Percentiles rank a stretch among this genome's conserved stretches.
These are phyloP conservation scores for Spinus olivaceus DNA, from an alignment of 2,797 vertebrate species.

Conservation along the genomic window DNA sequence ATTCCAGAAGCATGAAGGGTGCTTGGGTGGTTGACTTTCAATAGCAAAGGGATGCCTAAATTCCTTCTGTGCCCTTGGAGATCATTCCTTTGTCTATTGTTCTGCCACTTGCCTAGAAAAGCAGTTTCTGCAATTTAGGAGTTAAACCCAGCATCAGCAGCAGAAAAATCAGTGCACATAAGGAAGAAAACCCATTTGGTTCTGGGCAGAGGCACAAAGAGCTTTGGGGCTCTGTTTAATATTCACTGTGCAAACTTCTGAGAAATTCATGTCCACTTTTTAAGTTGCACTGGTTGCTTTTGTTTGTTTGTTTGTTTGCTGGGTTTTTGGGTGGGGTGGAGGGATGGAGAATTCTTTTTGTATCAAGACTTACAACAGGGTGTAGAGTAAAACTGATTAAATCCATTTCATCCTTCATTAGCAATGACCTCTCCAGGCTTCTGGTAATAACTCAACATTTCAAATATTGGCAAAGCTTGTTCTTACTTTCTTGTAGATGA, in stretches of 20 bases:
- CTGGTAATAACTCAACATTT: not conserved
- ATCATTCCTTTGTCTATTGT: not conserved
- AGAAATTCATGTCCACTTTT: not conserved
- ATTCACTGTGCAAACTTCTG: not conserved
- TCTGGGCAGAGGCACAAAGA: not conserved
- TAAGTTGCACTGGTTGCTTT: not conserved
- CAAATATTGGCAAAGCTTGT: not conserved
- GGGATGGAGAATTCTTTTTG: not conserved
- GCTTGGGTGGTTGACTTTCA: not conserved
- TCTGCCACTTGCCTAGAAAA: not conserved
- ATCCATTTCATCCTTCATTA: not conserved
- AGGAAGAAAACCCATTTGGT: not conserved
- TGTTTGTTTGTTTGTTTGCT: not conserved
- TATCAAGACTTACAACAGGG: not conserved
- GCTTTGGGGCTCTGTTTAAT: not conserved
- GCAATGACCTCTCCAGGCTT: not conserved
- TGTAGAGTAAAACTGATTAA: not conserved
- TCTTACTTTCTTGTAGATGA: not conserved
- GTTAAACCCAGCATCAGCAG: not conserved
- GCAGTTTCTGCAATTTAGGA: not conserved
- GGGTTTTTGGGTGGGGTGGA: accelerated
- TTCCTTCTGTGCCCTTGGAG: not conserved
- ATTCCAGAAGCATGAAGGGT: not conserved
- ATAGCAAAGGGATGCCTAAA: not conserved
- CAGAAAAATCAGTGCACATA: not conserved